Conservation (phyloP, 2,113 vertebrate genomes). For the Hystrix brachyura region DNA sequence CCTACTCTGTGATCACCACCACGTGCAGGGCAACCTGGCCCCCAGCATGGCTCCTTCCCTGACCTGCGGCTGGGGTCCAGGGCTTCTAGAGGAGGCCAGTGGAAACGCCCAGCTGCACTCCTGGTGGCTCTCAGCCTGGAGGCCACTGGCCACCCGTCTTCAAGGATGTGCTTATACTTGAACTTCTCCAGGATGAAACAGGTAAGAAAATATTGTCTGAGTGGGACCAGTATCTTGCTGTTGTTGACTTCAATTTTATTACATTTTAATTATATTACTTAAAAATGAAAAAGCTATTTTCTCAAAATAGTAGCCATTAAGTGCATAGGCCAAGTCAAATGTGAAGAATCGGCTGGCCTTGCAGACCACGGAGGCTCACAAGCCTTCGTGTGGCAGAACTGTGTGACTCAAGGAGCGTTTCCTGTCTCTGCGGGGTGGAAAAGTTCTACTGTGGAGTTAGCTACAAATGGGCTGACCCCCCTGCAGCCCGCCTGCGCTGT, state of each 20-base stretch:
- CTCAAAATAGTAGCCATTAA: constrained; percentile 38
- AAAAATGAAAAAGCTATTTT: constrained; percentile 38
- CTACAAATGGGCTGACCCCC: background rate
- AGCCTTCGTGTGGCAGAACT: background rate
- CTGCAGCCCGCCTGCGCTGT: constrained; percentile 61
- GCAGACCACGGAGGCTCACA: background rate
- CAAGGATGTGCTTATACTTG: background rate
- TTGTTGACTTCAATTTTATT: background rate
- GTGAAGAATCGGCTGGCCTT: background rate
- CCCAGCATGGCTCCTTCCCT: background rate
- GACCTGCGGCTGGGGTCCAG: background rate
- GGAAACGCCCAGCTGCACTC: background rate
- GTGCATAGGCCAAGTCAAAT: background rate
- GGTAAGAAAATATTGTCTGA: background rate
- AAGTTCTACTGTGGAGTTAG: background rate
- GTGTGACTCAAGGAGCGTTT: background rate
- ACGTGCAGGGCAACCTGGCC: no score
- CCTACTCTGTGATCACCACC: no score
- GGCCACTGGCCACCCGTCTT: background rate
- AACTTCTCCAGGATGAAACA: background rate
- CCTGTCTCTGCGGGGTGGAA: background rate
- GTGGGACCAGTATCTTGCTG: background rate
- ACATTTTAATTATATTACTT: constrained; percentile 41
- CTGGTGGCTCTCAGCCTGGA: background rate
- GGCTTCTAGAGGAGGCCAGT: background rate